Conservation (phyloP, 23 tunicate genomes). For the Botrylloides violaceus region DNA sequence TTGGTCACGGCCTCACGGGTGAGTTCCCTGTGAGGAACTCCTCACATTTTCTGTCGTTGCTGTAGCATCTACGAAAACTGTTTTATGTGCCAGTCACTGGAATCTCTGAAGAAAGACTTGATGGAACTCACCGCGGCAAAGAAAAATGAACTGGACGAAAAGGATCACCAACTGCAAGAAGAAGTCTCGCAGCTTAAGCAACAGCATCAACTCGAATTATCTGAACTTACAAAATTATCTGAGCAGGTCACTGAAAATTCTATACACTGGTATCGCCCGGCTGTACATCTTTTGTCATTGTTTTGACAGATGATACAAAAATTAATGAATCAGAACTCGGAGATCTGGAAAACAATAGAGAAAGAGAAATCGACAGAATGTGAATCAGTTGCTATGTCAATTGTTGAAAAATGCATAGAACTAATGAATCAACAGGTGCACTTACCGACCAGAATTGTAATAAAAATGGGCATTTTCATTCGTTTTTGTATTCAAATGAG, state of each 20-base stretch:
- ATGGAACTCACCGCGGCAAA: neutral
- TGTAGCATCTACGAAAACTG: too few species aligned
- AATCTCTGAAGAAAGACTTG: neutral
- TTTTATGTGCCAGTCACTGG: too few species aligned
- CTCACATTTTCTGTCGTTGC: too few species aligned
- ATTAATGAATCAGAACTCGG: neutral
- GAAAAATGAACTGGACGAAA: neutral
- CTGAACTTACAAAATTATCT: neutral
- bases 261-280: neutral
- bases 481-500: too few species aligned
- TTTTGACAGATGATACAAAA: neutral
- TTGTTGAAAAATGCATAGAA: conserved; percentile 1
- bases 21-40: too few species aligned
- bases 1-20: too few species aligned
- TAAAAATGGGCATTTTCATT: too few species aligned
- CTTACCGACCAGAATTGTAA: too few species aligned
- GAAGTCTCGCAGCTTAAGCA: neutral
- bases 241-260: conserved; percentile 9
- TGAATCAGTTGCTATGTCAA: neutral
- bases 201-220: conserved; percentile 7
- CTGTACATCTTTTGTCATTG: neutral
- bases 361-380: neutral
- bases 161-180: neutral
- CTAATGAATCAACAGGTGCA: conserved; percentile 12
- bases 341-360: conserved; percentile 2